These are phyloP conservation scores for Dicerorhinus sumatrensis DNA, from an alignment of 2,113 vertebrate genomes.

Conservation along the genomic window DNA sequence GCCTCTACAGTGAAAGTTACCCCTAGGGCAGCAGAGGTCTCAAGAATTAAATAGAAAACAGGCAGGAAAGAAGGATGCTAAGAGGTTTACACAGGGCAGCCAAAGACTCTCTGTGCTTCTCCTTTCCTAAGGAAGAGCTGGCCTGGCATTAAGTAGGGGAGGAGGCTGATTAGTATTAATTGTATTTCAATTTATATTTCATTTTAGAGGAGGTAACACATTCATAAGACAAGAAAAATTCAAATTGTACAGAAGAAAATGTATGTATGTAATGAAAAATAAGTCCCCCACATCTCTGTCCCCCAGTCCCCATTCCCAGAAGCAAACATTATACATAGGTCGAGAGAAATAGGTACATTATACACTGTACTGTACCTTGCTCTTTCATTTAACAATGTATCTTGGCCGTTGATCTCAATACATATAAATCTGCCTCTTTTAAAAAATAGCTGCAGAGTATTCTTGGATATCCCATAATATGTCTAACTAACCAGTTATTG, in stretches of 20 bases:
- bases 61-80: not conserved
- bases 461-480: not conserved
- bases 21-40: not conserved
- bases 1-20: not conserved
- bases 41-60: slow-evolving; percentile 28
- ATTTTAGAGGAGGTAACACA: slow-evolving; percentile 39
- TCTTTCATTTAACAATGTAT: not conserved
- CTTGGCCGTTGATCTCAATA: not conserved
- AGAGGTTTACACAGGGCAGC: not conserved
- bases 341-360: not conserved
- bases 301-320: not conserved
- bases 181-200: slow-evolving; percentile 26
- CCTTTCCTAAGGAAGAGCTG: not conserved
- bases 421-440: not conserved
- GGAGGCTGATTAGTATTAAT: not conserved
- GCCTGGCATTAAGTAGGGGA: not conserved
- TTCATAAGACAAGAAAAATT: slow-evolving; percentile 1
- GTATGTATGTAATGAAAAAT: slow-evolving; percentile 12
- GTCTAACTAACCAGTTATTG: not conserved
- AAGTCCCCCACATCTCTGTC: slow-evolving; percentile 11
- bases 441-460: not conserved
- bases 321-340: not conserved
- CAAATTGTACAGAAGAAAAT: not conserved
- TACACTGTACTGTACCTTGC: not conserved
- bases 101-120: not conserved